Conservation (phyloP, 2,113 vertebrate species). For the Azemiops feae region DNA sequence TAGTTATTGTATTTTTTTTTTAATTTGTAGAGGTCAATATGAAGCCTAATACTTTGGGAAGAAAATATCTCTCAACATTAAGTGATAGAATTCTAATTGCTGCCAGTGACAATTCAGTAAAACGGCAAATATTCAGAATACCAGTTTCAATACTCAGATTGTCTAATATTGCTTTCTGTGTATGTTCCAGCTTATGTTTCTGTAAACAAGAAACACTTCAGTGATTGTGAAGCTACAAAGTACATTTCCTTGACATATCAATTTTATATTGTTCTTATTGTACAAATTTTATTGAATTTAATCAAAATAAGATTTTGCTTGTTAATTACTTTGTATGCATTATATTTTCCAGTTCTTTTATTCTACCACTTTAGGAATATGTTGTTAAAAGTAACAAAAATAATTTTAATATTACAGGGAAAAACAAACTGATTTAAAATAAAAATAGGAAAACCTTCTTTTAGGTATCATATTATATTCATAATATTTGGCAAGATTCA, state of each 20-base stretch:
- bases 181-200: not conserved
- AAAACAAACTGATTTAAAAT: not conserved
- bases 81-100: not conserved
- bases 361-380: not conserved
- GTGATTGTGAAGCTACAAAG: not conserved
- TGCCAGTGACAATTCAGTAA: not conserved
- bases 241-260: not conserved
- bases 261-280: not conserved
- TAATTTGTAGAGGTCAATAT: not conserved
- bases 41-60: not conserved
- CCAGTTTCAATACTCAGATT: not conserved
- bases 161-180: not conserved
- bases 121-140: not conserved
- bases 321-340: not conserved
- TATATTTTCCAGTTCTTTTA: not conserved
- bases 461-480: not conserved
- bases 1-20: not conserved
- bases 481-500: not conserved
- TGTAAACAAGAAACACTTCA: not conserved
- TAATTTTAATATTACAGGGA: not conserved
- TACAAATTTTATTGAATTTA: not conserved
- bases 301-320: not conserved
- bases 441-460: not conserved
- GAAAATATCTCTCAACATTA: not conserved
- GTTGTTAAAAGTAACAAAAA: not conserved